Evolutionary conservation across 2,797 vertebrate genomes (phyloP).

Genomic region (Lophura swinhoii): DNA sequence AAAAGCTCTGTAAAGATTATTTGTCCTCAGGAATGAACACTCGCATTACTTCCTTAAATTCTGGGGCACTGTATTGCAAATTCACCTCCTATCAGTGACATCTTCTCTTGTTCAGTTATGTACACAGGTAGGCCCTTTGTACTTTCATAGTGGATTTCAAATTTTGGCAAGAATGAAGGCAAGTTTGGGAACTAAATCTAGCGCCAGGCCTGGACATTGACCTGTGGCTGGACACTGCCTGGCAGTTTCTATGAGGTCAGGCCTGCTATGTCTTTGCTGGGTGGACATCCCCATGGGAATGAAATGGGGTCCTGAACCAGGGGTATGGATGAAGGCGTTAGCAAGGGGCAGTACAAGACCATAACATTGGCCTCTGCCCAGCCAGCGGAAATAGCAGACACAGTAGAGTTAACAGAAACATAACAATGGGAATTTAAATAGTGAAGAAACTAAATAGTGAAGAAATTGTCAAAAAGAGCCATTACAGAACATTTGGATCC

Average conservation of each 20-base stretch:
- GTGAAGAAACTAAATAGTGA: neutral
- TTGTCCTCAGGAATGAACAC: neutral
- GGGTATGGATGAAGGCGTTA: neutral
- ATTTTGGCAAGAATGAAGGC: no score
- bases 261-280: accelerated
- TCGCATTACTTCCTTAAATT: neutral
- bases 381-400: accelerated
- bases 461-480: neutral
- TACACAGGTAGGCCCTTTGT: no score
- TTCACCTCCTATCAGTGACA: neutral
- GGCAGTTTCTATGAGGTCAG: neutral
- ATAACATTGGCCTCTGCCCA: accelerated
- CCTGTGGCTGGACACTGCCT: neutral
- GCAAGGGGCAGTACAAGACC: neutral
- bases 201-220: neutral
- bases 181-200: neutral
- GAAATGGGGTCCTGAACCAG: neutral
- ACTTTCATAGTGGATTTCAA: no score
- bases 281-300: no score
- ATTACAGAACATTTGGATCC: neutral
- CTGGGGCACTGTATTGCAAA: neutral
- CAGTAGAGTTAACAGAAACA: neutral
- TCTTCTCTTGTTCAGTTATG: neutral
- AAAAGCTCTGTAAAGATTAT: neutral
- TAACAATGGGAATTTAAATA: neutral